A percentile compares a stretch with the other conserved stretches of the same genome.
Evolutionary conservation across 1,140 invertebrate species (phyloP).

Genomic region (Geopemphigus sp.): DNA sequence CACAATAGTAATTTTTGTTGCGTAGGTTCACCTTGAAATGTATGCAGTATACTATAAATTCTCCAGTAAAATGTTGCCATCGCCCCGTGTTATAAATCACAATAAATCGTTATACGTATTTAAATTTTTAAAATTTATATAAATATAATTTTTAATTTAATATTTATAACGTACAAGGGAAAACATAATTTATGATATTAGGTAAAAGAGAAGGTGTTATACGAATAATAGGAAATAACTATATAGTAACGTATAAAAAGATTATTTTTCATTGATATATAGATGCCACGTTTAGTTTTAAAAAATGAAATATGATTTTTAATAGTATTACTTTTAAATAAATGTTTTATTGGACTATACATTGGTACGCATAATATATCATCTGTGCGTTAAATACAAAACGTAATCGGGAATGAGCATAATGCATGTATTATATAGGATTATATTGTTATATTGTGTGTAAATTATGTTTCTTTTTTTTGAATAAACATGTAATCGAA

Average conservation of each 20-base stretch:
- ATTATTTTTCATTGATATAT: neutral
- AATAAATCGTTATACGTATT: neutral
- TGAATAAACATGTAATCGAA: no score
- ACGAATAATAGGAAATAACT: constrained; percentile 6
- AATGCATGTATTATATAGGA: no score
- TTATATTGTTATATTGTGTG: no score
- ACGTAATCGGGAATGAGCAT: no score
- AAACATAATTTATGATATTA: neutral
- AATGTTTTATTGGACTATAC: neutral
- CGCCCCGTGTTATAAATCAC: neutral
- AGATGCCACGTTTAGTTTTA: neutral
- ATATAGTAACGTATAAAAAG: neutral
- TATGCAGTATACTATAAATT: neutral
- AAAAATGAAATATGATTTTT: neutral
- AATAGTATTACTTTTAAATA: neutral
- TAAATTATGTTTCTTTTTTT: no score
- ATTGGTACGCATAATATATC: no score
- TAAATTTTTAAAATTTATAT: neutral
- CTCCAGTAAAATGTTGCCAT: neutral
- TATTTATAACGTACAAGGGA: neutral
- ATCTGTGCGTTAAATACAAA: no score
- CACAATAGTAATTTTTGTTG: neutral
- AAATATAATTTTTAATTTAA: neutral
- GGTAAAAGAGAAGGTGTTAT: neutral
- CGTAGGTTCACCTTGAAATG: constrained; percentile 9